These are phyloP conservation scores for Symphodus melops DNA, from an alignment of 2,113 vertebrate species.

Conservation along the genomic window DNA sequence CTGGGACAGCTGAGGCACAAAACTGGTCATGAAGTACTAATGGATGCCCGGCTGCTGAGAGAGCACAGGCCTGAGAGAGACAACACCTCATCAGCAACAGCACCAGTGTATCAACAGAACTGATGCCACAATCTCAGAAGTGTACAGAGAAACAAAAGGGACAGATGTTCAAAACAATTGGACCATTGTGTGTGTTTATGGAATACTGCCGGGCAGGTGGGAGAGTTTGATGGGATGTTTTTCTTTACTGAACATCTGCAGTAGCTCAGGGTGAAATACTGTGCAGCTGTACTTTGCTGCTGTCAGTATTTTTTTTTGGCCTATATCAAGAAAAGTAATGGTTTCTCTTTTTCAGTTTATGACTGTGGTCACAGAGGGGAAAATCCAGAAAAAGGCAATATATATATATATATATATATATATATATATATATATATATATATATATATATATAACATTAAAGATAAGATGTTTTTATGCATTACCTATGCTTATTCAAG, in stretches of 20 bases:
- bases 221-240: constrained; percentile 1
- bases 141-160: constrained; percentile 37
- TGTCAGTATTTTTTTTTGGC: constrained; percentile 19
- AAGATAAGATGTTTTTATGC: background rate
- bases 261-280: constrained; percentile 30
- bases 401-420: too few relatives aligned
- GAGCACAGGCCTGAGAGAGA: constrained; percentile 40
- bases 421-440: too few relatives aligned
- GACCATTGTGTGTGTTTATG: constrained; percentile 31
- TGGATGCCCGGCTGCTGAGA: constrained; percentile 57
- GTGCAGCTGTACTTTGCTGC: constrained; percentile 12
- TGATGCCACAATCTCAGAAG: constrained; percentile 40
- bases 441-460: too few relatives aligned
- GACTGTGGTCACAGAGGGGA: background rate
- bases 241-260: constrained; percentile 9
- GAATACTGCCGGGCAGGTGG: constrained; percentile 28
- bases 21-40: constrained; percentile 65
- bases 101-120: constrained; percentile 33
- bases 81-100: constrained; percentile 52
- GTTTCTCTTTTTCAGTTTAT: background rate
- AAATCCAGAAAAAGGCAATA: background rate
- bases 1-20: constrained; percentile 56
- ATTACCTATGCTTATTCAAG: background rate
- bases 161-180: constrained; percentile 31
- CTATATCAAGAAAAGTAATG: background rate